These are phyloP conservation scores for Magallana angulata DNA, from an alignment of 1,140 invertebrate genomes.

Conservation along the genomic window DNA sequence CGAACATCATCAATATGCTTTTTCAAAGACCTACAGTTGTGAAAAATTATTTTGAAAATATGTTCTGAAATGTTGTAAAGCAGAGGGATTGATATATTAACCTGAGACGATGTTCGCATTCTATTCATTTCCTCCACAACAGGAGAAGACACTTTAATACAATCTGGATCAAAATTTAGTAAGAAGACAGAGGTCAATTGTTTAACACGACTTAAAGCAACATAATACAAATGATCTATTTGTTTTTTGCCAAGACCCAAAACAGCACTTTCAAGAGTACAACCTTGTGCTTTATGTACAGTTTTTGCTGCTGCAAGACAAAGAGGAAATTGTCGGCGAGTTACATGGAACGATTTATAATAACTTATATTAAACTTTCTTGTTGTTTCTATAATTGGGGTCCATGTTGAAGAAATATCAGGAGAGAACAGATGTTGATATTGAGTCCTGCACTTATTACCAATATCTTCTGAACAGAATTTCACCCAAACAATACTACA, in stretches of 20 bases:
- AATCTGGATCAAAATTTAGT: conserved; percentile 37
- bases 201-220: conserved; percentile 48
- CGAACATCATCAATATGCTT: conserved; percentile 45
- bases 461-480: background rate
- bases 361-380: conserved; percentile 6
- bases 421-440: background rate
- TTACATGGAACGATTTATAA: conserved; percentile 20
- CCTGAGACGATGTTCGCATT: background rate
- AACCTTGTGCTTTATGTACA: conserved; percentile 51
- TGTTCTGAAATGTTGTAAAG: background rate
- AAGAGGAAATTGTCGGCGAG: conserved; percentile 45
- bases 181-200: conserved; percentile 25
- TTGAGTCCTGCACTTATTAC: conserved; percentile 4
- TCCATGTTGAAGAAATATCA: background rate
- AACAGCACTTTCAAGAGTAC: conserved; percentile 39
- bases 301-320: conserved; percentile 40
- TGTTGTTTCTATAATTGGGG: conserved; percentile 43
- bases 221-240: conserved; percentile 44
- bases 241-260: conserved; percentile 37
- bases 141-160: background rate
- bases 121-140: conserved; percentile 42
- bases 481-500: conserved; percentile 58
- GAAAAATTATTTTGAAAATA: background rate
- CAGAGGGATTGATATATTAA: background rate
- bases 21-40: conserved; percentile 46